A percentile compares a stretch with the other conserved stretches of the same genome.
These are phyloP conservation scores for Stenotaenia linearis DNA, from an alignment of 2,888 invertebrate species.

Conservation along the genomic window DNA sequence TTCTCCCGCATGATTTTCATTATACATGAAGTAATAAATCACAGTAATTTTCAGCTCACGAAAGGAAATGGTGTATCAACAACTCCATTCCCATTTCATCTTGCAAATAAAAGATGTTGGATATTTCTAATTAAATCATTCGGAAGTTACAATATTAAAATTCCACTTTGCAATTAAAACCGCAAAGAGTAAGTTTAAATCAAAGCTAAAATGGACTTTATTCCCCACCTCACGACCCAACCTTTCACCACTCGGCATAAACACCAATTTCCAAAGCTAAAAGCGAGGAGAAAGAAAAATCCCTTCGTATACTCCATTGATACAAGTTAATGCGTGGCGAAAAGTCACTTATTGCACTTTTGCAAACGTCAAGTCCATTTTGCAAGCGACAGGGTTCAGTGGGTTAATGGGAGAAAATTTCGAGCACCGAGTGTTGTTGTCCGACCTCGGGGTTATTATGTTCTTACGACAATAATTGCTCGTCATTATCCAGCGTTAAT, in stretches of 20 bases:
- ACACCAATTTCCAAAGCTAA: no score
- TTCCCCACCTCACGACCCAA: no score
- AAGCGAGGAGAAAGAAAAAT: no score
- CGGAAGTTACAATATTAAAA: no score
- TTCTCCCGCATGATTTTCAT: not conserved
- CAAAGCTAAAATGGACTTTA: no score
- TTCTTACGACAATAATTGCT: conserved; percentile 26
- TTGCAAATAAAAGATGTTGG: no score
- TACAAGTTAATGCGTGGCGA: not conserved
- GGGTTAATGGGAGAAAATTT: conserved; percentile 10
- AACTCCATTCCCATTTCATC: not conserved
- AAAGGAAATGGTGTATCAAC: not conserved
- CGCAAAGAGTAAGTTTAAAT: no score
- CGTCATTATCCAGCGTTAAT: conserved; percentile 26
- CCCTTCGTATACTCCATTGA: not conserved
- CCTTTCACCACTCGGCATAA: no score
- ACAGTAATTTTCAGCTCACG: not conserved
- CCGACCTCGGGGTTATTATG: conserved; percentile 22
- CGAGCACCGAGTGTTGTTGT: not conserved
- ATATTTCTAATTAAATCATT: no score
- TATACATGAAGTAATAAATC: not conserved
- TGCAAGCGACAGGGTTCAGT: conserved; percentile 1
- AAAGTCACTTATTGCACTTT: conserved; percentile 21
- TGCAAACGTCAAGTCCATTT: conserved; percentile 13
- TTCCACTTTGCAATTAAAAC: no score